phyloP scores from a whole-genome alignment of 2,797 vertebrate genomes.

The Taeniopygia guttata region DNA sequence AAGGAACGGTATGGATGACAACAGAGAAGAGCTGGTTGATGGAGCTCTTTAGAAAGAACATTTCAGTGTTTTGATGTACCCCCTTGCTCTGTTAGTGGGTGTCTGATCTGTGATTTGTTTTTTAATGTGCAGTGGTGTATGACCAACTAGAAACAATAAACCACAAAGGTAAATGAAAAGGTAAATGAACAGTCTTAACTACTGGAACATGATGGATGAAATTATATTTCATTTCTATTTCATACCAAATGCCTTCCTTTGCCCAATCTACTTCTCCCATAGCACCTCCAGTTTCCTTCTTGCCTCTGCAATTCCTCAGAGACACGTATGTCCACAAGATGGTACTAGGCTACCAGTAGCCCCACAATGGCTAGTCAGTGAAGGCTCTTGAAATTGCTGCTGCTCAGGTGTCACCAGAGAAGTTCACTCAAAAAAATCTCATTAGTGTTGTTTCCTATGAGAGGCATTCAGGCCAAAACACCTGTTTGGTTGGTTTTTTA shows the following conservation, averaged over 20 bases:
- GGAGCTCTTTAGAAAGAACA: background rate
- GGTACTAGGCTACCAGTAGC: conserved; percentile 50
- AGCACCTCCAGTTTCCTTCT: background rate
- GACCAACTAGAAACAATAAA: background rate
- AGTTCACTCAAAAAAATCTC: background rate
- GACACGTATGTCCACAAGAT: conserved; percentile 20
- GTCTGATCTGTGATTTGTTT: background rate
- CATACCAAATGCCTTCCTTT: background rate
- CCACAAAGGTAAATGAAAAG: background rate
- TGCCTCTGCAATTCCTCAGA: background rate
- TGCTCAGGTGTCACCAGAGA: background rate
- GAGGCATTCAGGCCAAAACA: background rate
- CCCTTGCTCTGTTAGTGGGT: background rate
- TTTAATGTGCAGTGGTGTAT: background rate
- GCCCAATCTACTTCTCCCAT: background rate
- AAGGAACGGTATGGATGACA: background rate
- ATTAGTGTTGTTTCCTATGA: background rate
- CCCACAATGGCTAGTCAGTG: background rate
- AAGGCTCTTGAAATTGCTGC: background rate
- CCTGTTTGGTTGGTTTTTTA: background rate
- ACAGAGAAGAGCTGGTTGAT: background rate
- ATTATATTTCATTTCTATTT: background rate
- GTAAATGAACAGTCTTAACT: background rate
- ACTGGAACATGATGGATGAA: background rate
- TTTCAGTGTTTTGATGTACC: background rate